Conservation (phyloP, 2,797 vertebrate genomes). For the Tragopan temminckii region DNA sequence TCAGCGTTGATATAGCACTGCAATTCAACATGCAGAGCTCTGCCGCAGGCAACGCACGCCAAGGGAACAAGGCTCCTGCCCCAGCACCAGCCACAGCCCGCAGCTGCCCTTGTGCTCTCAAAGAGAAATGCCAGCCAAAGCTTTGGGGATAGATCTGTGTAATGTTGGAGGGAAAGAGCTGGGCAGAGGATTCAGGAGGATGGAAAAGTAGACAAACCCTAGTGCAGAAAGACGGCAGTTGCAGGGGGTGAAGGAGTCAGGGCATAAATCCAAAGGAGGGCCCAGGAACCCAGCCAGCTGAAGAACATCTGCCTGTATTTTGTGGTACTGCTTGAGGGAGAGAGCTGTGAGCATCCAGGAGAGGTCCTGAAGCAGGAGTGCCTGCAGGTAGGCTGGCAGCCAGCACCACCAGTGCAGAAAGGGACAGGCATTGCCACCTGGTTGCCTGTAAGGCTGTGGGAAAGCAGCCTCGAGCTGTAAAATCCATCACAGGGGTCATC, state of each 20-base stretch:
- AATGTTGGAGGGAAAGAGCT: not conserved
- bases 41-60: not conserved
- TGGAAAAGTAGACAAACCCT: not conserved
- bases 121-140: not conserved
- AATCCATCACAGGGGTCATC: not conserved
- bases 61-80: not conserved
- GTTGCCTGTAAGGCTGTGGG: rapidly evolving
- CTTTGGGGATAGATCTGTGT: not conserved
- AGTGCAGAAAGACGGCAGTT: not conserved
- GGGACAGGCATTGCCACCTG: not conserved
- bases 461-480: not conserved
- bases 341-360: not conserved
- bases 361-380: not conserved
- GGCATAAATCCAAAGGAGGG: not conserved
- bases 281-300: not conserved
- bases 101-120: not conserved
- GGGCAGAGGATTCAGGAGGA: not conserved
- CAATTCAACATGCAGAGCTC: conserved; percentile 21
- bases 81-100: not conserved
- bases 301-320: not conserved
- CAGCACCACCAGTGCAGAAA: not conserved
- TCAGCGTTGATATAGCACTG: not conserved
- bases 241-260: not conserved
- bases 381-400: not conserved
- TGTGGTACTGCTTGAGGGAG: not conserved